These are phyloP conservation scores for Malurus splendens DNA, from an alignment of 2,797 vertebrate genomes.

Conservation along the genomic window DNA sequence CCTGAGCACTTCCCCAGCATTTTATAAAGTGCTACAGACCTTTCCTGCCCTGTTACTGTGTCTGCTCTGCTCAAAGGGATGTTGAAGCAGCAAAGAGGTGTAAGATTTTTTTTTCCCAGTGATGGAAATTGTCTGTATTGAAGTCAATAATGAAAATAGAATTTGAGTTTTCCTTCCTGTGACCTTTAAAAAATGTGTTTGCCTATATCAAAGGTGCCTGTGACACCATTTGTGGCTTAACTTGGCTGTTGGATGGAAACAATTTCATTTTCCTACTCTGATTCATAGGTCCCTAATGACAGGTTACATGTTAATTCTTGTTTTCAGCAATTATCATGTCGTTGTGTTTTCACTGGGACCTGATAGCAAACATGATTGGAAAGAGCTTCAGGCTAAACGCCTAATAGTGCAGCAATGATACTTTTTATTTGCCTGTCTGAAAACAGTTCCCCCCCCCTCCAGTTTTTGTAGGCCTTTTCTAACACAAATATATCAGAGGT, in stretches of 20 bases:
- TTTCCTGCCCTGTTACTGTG: neutral
- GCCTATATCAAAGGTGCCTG: neutral
- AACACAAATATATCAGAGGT: neutral
- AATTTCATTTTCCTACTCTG: neutral
- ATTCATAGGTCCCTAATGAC: neutral
- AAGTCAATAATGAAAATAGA: neutral
- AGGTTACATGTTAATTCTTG: constrained; percentile 5
- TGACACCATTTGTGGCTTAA: neutral
- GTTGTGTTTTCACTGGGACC: neutral
- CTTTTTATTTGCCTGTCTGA: neutral
- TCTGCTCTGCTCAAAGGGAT: neutral
- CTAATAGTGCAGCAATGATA: neutral
- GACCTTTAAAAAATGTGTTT: neutral
- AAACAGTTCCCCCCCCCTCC: neutral
- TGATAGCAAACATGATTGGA: neutral
- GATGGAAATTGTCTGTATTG: neutral
- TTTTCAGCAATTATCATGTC: neutral
- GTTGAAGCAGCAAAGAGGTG: neutral
- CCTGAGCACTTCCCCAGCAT: neutral
- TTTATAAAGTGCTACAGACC: neutral
- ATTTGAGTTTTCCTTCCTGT: neutral
- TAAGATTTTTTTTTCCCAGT: neutral
- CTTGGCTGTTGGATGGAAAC: neutral
- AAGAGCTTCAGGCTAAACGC: neutral
- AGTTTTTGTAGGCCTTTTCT: neutral